Base-by-base conservation (phyloP, 2,888 invertebrate species). In the Cenopis cana region DNA sequence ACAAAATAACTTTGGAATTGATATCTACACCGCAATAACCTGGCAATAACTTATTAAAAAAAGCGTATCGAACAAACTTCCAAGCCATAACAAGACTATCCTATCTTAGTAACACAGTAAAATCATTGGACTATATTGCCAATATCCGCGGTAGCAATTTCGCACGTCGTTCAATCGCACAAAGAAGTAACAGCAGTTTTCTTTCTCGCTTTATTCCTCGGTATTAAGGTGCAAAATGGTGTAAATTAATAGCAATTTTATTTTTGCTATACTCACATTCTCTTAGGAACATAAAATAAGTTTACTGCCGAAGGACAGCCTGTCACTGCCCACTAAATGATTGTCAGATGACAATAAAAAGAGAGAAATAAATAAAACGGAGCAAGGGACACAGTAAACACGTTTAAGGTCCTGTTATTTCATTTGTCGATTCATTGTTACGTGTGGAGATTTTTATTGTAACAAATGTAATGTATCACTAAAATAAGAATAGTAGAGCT, bases 281-380 rank as follows among this genome's bases (percentile, higher is more conserved):
- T 67, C 66, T 54, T 24, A 41, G 67, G 67, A 29, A 55, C 38
- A 67, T 71, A 71, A 71, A 71, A 71, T 60, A 66, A 71, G 71
- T 71, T 71, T 71, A 71, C 71, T 67, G 29, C 71, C 66, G 71
- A 71, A 71, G 71, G 71, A 71, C 66, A 56, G 66, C 36, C 67
- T 67, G 66, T 61, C 71, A 67, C 71, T 71, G 71, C 61, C 71
- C 71, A 71, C 71, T 71, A 71, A 71, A 71, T 71, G 71, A 71
- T 71, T 71, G 71, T 71, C 71, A 71, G 71, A 71, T 71, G 71
- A 61, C 66, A 71, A 61, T 71, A 71, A 67, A 71, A 67, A 67
- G 66, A 71, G 60, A 56, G 18, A 67, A 67, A 67, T 71, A 71
- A 67, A 60, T 66, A 61, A 61, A 55, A 60, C 1, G 46, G 67